Conservation (phyloP, 2,797 vertebrate species). For the Crax fasciolata region DNA sequence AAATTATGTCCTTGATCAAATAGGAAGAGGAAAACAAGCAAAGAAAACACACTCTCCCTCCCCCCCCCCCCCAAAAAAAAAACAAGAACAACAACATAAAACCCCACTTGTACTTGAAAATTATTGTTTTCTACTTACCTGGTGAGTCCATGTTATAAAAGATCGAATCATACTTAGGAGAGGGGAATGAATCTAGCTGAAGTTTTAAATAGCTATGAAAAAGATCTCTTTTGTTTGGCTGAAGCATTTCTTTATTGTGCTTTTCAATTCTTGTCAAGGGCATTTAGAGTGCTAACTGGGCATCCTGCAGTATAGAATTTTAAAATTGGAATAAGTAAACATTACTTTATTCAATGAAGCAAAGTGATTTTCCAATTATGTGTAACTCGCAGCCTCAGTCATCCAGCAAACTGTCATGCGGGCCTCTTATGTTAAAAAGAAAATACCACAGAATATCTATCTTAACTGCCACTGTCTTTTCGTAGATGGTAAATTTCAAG, state of each 20-base stretch:
- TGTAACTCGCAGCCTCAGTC: background rate
- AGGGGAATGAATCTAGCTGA: background rate
- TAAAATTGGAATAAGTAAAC: background rate
- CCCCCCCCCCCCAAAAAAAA: too few species aligned
- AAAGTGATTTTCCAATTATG: background rate
- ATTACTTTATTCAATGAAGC: background rate
- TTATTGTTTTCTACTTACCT: background rate
- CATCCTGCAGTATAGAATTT: background rate
- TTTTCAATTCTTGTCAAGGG: constrained; percentile 26
- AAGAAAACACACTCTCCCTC: background rate
- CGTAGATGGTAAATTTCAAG: background rate
- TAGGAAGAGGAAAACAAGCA: background rate
- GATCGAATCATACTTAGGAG: background rate
- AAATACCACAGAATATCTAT: background rate
- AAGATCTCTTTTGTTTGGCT: background rate
- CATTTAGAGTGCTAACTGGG: background rate
- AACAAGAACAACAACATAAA: background rate
- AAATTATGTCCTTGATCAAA: background rate
- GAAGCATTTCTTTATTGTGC: background rate
- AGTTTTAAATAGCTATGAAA: background rate
- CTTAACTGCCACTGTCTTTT: background rate
- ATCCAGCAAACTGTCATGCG: background rate
- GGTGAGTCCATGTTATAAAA: background rate
- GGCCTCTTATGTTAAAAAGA: background rate
- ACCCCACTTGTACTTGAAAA: background rate